phyloP scores from a whole-genome alignment of 2,888 invertebrate genomes.

The Nesidiocoris tenuis region DNA sequence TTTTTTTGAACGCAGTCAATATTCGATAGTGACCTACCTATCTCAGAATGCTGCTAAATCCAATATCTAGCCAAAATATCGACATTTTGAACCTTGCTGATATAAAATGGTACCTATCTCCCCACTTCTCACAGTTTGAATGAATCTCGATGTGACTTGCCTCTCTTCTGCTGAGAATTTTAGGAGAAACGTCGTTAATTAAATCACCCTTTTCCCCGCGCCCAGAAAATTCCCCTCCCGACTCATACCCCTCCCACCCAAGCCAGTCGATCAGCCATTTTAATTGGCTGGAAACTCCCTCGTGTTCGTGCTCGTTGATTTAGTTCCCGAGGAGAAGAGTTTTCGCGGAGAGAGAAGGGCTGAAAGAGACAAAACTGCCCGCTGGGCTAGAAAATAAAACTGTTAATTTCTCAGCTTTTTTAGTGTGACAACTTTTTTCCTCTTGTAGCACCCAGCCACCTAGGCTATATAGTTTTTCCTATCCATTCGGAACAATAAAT shows the following conservation, averaged over 20 bases:
- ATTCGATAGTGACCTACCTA: too few species aligned
- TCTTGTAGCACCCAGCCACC: too few species aligned
- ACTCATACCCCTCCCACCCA: too few species aligned
- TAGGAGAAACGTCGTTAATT: neutral
- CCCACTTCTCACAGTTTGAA: neutral
- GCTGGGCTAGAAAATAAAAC: neutral
- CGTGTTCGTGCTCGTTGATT: neutral
- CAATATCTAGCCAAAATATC: too few species aligned
- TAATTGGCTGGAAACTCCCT: neutral
- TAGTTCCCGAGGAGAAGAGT: neutral
- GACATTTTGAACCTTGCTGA: too few species aligned
- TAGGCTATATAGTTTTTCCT: too few species aligned
- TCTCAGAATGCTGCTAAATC: too few species aligned
- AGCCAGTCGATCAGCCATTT: neutral
- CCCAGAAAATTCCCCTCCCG: too few species aligned
- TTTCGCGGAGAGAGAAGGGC: neutral
- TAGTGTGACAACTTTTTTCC: neutral
- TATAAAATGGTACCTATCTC: neutral
- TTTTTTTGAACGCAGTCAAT: too few species aligned
- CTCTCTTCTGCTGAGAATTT: neutral
- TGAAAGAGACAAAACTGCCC: neutral
- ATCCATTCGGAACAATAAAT: too few species aligned
- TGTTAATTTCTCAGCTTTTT: neutral
- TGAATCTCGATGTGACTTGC: neutral
- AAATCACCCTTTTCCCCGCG: neutral